Evolutionary conservation across 2,113 vertebrate genomes (phyloP).

Genomic region (Carassius carassius): DNA sequence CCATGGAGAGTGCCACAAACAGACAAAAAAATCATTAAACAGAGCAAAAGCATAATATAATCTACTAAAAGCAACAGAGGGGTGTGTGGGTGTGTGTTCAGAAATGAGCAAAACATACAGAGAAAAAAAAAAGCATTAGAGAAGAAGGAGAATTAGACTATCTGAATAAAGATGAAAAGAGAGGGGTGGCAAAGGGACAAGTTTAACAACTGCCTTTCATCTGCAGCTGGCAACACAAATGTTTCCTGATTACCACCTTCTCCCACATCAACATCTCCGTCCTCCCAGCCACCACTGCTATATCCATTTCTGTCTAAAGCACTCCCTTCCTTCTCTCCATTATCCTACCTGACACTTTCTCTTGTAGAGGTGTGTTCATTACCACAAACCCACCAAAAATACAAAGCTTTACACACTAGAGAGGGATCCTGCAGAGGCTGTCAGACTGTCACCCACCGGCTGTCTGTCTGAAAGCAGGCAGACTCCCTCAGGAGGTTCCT

Average conservation of each 20-base stretch:
- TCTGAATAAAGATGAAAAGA: constrained; percentile 51
- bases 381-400: neutral
- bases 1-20: neutral
- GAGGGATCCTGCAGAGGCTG: constrained; percentile 35
- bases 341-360: constrained; percentile 3
- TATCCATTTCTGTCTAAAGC: constrained; percentile 24
- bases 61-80: constrained; percentile 4
- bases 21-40: neutral
- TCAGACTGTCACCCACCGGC: constrained; percentile 39
- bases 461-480: constrained; percentile 34
- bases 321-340: constrained; percentile 19
- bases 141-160: constrained; percentile 25
- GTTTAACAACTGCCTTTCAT: constrained; percentile 54
- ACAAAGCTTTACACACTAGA: constrained; percentile 4
- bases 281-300: neutral
- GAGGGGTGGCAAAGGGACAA: constrained; percentile 33
- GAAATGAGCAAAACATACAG: constrained; percentile 30
- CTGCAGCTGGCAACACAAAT: constrained; percentile 41
- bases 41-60: constrained; percentile 5
- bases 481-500: constrained; percentile 39
- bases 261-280: constrained; percentile 33
- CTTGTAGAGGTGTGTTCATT: constrained; percentile 1
- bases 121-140: constrained; percentile 8
- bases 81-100: constrained; percentile 28
- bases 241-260: constrained; percentile 43